These are phyloP conservation scores for Tiliacea citrago DNA, from an alignment of 2,888 invertebrate genomes.

Conservation along the genomic window DNA sequence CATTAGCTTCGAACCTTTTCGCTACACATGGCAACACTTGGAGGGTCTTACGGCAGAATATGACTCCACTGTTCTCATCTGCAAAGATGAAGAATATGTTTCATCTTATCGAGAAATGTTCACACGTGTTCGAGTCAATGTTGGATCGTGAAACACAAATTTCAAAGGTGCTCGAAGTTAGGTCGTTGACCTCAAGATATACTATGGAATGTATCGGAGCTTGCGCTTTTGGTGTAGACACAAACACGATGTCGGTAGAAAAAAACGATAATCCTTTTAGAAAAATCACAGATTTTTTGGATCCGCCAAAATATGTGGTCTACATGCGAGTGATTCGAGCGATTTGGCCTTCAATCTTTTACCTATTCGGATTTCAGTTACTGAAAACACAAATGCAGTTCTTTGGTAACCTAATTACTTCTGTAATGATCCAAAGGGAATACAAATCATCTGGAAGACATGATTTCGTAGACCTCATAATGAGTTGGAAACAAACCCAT, in stretches of 20 bases:
- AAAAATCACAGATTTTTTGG: conserved; percentile 1
- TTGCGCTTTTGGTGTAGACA: conserved; percentile 47
- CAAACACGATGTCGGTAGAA: conserved; percentile 48
- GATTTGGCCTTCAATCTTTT: conserved; percentile 52
- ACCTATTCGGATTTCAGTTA: conserved; percentile 33
- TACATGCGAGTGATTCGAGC: conserved; percentile 20
- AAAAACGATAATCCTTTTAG: conserved; percentile 40
- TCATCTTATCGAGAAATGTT: conserved; percentile 63
- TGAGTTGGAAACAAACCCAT: conserved; percentile 61
- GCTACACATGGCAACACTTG: conserved; percentile 58
- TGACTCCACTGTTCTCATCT: conserved; percentile 66
- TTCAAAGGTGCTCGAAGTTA: conserved; percentile 43
- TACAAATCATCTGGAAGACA: conserved; percentile 56
- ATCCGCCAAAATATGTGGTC: conserved; percentile 27
- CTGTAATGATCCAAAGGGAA: conserved; percentile 55
- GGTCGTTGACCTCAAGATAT: conserved; percentile 51
- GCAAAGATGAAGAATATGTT: conserved; percentile 69
- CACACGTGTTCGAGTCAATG: conserved; percentile 48
- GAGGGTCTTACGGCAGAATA: conserved; percentile 66
- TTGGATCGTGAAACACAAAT: conserved; percentile 48
- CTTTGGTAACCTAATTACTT: conserved; percentile 54
- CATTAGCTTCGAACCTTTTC: conserved; percentile 53
- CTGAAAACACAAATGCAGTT: conserved; percentile 41
- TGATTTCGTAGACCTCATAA: conserved; percentile 66
- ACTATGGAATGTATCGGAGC: conserved; percentile 64